A percentile compares a stretch with the other conserved stretches of the same genome.
These are phyloP conservation scores for Acanthisitta chloris DNA, from an alignment of 2,113 vertebrate genomes.

Conservation along the genomic window DNA sequence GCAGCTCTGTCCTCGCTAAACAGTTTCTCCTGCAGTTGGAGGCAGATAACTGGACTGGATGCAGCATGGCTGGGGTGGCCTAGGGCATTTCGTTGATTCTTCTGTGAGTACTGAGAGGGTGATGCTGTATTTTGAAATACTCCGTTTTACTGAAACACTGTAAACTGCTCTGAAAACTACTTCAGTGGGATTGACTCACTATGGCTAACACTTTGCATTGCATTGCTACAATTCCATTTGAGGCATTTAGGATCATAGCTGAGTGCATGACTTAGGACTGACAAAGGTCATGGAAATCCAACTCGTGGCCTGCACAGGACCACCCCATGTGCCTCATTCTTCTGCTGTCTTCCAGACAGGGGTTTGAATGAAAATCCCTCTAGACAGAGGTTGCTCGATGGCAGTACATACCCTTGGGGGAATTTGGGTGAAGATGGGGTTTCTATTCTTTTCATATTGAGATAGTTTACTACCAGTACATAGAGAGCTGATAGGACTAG, in stretches of 20 bases:
- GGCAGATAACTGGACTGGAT: background rate
- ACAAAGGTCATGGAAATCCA: background rate
- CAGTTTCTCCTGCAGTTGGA: background rate
- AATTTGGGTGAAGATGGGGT: background rate
- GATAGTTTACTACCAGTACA: background rate
- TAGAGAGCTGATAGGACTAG: background rate
- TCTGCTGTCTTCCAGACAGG: background rate
- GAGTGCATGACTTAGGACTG: background rate
- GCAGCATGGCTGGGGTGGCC: fast-evolving
- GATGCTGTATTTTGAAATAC: background rate
- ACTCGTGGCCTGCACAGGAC: background rate
- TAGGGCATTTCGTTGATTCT: background rate
- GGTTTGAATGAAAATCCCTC: background rate
- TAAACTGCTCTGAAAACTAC: background rate
- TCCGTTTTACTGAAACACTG: background rate
- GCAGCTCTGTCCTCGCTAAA: no score
- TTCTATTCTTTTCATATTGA: background rate
- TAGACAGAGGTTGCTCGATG: background rate
- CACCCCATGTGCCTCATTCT: background rate
- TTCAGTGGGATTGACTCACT: background rate
- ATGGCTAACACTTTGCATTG: background rate
- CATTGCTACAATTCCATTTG: fast-evolving
- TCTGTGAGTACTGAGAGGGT: background rate
- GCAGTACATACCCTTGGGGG: no score
- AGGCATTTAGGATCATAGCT: background rate